These are phyloP conservation scores for Bombus superbus DNA, from an alignment of 1,140 invertebrate genomes.

Conservation along the genomic window DNA sequence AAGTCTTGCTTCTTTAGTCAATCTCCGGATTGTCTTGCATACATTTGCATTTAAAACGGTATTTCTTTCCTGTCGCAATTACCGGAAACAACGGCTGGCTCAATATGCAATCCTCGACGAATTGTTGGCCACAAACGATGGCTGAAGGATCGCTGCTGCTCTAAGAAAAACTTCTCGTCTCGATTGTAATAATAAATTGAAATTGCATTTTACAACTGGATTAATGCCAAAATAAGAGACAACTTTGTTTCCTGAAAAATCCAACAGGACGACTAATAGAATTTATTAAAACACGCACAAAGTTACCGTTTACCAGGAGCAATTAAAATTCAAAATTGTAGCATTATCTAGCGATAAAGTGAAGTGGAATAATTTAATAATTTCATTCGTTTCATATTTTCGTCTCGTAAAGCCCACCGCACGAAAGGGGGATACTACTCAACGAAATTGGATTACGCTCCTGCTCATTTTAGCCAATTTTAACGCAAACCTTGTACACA, in stretches of 20 bases:
- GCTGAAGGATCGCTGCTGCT: neutral
- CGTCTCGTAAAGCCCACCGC: conserved; percentile 4
- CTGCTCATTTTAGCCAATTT: conserved; percentile 41
- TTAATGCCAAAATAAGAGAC: neutral
- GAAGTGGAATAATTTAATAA: conserved; percentile 40
- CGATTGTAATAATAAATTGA: neutral
- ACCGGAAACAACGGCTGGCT: neutral
- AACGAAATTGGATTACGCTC: conserved; percentile 39
- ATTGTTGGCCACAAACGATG: neutral
- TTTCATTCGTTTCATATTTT: conserved; percentile 38
- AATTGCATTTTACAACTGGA: neutral
- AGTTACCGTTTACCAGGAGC: neutral
- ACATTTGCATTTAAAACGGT: conserved; percentile 47
- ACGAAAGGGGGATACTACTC: neutral
- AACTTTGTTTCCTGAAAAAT: neutral
- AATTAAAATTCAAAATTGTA: conserved; percentile 15
- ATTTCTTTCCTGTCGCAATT: conserved; percentile 27
- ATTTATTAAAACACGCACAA: neutral
- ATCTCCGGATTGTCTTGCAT: conserved; percentile 42
- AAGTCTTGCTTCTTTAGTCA: conserved; percentile 43
- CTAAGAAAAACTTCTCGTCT: neutral
- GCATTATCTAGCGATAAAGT: conserved; percentile 7
- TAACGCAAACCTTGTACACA: conserved; percentile 22
- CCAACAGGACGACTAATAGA: neutral
- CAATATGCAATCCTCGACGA: neutral